Evolutionary conservation across 2,888 invertebrate genomes (phyloP).

Genomic region (Apamea anceps): DNA sequence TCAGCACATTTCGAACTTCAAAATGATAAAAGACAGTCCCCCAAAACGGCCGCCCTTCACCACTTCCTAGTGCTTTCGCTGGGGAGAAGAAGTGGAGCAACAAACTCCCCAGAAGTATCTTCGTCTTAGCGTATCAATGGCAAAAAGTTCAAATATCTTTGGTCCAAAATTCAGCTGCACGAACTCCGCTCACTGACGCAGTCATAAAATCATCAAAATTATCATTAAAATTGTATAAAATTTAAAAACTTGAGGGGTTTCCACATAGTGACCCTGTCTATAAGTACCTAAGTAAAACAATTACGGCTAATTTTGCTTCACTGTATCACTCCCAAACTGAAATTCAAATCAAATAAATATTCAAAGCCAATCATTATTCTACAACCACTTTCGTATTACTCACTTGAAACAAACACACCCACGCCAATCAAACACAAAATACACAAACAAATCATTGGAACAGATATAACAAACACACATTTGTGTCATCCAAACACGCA

Average conservation of each 20-base stretch:
- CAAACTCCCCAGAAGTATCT: too few species aligned
- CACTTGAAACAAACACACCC: constrained; percentile 14
- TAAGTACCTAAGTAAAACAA: background rate
- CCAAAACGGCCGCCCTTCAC: too few species aligned
- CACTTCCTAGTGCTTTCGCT: too few species aligned
- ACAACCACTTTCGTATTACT: background rate
- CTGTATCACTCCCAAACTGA: background rate
- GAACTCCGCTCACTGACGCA: too few species aligned
- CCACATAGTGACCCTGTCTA: background rate
- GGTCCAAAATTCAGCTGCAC: too few species aligned
- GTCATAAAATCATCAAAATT: too few species aligned
- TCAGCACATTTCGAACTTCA: too few species aligned
- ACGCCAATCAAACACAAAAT: constrained; percentile 34
- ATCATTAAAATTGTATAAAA: too few species aligned
- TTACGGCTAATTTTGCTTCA: background rate
- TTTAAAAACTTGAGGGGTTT: background rate
- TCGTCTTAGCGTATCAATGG: too few species aligned
- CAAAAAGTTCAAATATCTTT: too few species aligned
- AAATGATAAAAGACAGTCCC: too few species aligned
- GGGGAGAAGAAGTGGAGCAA: too few species aligned
- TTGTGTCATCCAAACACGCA: constrained; percentile 35
- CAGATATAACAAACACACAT: constrained; percentile 36
- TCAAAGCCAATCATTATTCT: background rate
- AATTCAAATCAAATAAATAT: constrained; percentile 23
- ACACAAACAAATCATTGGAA: constrained; percentile 40